Evolutionary conservation across 2,113 vertebrate genomes (phyloP).

Genomic region (Embiotoca jacksoni): DNA sequence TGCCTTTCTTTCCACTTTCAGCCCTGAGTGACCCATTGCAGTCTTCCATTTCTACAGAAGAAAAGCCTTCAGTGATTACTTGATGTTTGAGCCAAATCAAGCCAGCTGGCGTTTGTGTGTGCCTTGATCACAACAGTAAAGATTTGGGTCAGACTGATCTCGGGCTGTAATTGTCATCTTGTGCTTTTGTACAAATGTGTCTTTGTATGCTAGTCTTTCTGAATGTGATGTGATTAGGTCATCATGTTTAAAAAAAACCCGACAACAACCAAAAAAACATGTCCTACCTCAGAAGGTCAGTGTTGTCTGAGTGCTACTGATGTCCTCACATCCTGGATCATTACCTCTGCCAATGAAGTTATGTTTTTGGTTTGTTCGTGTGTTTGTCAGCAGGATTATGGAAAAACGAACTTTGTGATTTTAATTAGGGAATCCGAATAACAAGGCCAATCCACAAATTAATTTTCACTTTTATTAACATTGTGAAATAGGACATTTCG

Average conservation of each 20-base stretch:
- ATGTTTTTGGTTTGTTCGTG: too few relatives aligned
- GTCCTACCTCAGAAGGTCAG: background rate
- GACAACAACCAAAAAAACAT: background rate
- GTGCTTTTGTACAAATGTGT: slow-evolving; percentile 27
- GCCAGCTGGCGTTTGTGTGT: slow-evolving; percentile 31
- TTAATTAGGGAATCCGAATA: too few relatives aligned
- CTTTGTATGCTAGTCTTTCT: slow-evolving; percentile 16
- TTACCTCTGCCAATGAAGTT: too few relatives aligned
- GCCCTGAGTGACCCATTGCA: slow-evolving; percentile 26
- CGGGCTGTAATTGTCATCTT: slow-evolving; percentile 31
- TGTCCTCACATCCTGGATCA: too few relatives aligned
- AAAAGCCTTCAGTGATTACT: slow-evolving; percentile 43
- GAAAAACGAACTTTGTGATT: too few relatives aligned
- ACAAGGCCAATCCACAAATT: too few relatives aligned
- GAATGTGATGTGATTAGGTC: slow-evolving; percentile 23
- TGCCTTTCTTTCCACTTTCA: slow-evolving; percentile 38
- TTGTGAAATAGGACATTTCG: too few relatives aligned
- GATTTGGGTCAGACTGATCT: slow-evolving; percentile 37
- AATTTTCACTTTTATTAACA: too few relatives aligned
- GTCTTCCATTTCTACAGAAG: slow-evolving; percentile 36
- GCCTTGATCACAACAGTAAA: slow-evolving; percentile 34
- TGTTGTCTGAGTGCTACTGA: background rate
- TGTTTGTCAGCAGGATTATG: too few relatives aligned
- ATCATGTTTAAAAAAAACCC: background rate
- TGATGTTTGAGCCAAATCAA: slow-evolving; percentile 35